phyloP scores from a whole-genome alignment of 1,140 invertebrate genomes.

The Penaeus indicus region DNA sequence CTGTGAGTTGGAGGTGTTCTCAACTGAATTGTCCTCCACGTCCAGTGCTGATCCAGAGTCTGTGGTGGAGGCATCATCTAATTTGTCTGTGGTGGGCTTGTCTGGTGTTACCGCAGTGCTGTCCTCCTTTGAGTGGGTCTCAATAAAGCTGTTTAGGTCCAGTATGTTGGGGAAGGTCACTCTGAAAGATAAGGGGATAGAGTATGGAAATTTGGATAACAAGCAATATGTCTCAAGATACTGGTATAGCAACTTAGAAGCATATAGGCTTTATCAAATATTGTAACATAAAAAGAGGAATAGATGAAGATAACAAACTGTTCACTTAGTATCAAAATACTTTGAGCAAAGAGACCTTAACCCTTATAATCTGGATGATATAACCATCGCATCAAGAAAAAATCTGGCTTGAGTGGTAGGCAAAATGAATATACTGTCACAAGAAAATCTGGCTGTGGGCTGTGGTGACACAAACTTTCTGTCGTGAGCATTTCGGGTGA shows the following conservation, averaged over 20 bases:
- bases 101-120: conserved; percentile 35
- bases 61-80: conserved; percentile 80
- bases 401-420: too few relatives aligned
- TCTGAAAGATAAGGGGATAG: conserved; percentile 72
- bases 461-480: too few relatives aligned
- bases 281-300: too few relatives aligned
- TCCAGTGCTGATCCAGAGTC: conserved; percentile 79
- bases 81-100: conserved; percentile 63
- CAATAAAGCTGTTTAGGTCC: conserved; percentile 84
- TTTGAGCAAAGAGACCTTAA: not conserved
- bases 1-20: conserved; percentile 58
- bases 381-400: too few relatives aligned
- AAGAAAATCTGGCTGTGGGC: too few relatives aligned
- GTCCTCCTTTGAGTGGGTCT: conserved; percentile 65
- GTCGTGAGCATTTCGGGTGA: too few relatives aligned
- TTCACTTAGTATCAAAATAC: not conserved
- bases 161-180: conserved; percentile 87
- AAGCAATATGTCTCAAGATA: conserved; percentile 15
- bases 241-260: too few relatives aligned
- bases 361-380: too few relatives aligned
- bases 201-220: conserved; percentile 28
- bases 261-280: too few relatives aligned
- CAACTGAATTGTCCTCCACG: conserved; percentile 73
- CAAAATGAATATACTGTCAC: too few relatives aligned
- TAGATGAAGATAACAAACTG: not conserved